These are phyloP conservation scores for Ia io DNA, from an alignment of 2,113 vertebrate genomes.

Conservation along the genomic window DNA sequence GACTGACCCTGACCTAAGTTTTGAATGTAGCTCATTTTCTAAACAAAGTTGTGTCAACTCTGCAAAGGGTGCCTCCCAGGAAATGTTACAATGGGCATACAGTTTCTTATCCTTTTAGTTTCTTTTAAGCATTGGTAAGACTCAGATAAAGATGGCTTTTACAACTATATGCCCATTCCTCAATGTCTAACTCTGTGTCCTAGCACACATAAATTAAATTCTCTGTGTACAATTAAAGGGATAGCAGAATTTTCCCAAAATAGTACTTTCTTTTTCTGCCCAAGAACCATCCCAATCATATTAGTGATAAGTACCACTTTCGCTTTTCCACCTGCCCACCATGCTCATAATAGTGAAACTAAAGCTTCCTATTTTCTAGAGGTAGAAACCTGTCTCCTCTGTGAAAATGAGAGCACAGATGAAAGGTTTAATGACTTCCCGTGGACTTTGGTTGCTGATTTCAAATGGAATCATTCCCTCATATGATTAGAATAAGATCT, in stretches of 20 bases:
- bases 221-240: background rate
- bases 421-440: background rate
- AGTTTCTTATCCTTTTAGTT: slow-evolving; percentile 13
- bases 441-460: background rate
- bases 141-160: slow-evolving; percentile 30
- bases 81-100: background rate
- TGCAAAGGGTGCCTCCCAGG: background rate
- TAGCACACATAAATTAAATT: background rate
- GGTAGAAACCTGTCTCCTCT: background rate
- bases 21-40: slow-evolving; percentile 13
- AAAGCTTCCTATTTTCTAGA: background rate
- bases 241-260: background rate
- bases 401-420: background rate
- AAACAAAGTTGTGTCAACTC: background rate
- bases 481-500: background rate
- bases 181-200: background rate
- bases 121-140: slow-evolving; percentile 5
- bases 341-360: background rate
- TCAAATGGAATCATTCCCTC: background rate
- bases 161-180: background rate
- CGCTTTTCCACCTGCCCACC: background rate
- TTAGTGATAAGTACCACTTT: background rate
- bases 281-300: background rate
- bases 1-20: background rate
- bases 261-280: background rate